These are phyloP conservation scores for Porites lutea DNA, from an alignment of 64 coral and sea anemone species.

Conservation along the genomic window DNA sequence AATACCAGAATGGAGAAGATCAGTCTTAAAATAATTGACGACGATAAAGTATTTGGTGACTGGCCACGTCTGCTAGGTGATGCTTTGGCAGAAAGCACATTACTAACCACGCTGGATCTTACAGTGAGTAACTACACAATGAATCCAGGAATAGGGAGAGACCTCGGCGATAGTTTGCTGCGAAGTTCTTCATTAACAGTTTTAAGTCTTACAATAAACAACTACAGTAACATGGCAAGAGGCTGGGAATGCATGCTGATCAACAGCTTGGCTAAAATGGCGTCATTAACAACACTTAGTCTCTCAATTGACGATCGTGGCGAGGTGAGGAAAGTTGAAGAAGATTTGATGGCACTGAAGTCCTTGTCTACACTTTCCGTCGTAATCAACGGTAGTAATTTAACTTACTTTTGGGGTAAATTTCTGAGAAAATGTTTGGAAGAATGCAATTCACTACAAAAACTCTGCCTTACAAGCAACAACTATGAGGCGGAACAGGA, in stretches of 20 bases:
- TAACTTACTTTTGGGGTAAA: neutral
- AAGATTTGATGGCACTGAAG: too few species aligned
- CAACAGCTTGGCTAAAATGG: neutral
- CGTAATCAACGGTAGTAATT: too few species aligned
- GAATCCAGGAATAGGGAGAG: neutral
- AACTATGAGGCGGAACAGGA: too few species aligned
- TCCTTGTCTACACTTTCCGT: too few species aligned
- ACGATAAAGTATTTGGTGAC: neutral
- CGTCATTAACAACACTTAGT: neutral
- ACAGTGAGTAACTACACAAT: neutral
- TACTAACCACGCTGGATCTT: neutral
- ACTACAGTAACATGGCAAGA: neutral
- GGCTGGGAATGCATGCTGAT: neutral
- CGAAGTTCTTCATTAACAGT: neutral
- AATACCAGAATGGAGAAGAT: neutral
- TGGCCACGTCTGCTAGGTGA: neutral
- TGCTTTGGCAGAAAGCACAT: neutral
- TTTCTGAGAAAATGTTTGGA: neutral
- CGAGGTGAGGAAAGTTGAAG: too few species aligned
- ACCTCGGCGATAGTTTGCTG: neutral
- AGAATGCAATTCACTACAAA: too few species aligned
- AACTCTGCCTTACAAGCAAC: too few species aligned
- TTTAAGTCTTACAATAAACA: neutral
- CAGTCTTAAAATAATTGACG: neutral
- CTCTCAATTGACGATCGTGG: neutral